These are phyloP conservation scores for Pangasius mekongensis DNA, from an alignment of 2,797 vertebrate genomes.

Conservation along the genomic window DNA sequence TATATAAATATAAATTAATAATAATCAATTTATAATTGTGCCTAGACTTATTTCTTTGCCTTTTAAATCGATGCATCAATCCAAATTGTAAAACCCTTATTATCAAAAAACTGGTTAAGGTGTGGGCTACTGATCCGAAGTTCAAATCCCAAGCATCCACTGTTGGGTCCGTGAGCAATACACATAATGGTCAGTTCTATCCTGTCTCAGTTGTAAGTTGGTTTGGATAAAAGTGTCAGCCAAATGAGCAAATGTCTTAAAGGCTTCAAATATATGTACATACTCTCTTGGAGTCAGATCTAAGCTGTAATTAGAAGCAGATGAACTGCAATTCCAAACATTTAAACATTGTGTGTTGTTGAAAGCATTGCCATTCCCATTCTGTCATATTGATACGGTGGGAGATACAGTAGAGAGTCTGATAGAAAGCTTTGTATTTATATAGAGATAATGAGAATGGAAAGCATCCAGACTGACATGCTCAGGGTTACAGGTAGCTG, in stretches of 20 bases:
- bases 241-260: neutral
- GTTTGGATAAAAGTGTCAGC: no score
- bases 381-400: neutral
- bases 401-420: neutral
- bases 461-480: neutral
- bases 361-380: neutral
- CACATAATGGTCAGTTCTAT: neutral
- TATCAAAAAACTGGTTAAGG: neutral
- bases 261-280: neutral
- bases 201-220: neutral
- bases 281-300: neutral
- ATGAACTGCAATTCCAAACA: neutral
- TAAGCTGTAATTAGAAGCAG: neutral
- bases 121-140: neutral
- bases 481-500: neutral
- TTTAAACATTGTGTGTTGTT: neutral
- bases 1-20: neutral
- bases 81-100: neutral
- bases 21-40: neutral
- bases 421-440: neutral
- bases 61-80: no score
- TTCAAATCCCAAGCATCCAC: neutral
- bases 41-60: neutral
- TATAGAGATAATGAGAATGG: neutral
- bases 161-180: neutral